Base-by-base conservation (phyloP, 1,140 invertebrate genomes). In the Drosophila saltans region DNA sequence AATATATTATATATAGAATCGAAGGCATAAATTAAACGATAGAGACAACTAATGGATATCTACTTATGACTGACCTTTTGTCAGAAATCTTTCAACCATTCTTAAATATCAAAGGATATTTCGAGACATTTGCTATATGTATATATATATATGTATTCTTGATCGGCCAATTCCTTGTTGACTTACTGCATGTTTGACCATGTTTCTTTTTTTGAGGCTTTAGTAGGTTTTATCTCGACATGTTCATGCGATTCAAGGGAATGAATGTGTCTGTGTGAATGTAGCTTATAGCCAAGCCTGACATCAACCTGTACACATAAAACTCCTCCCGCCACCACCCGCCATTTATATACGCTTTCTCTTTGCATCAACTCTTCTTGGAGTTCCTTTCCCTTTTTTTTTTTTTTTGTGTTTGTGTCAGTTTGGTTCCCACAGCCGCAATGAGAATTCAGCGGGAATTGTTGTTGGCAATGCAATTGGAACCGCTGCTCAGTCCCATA, bases 371-470 rank as follows among this genome's bases (percentile, higher is more conserved):
- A 16, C 16, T 36, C 16, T 21, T 16, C 26, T 30, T 36, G 21
- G 41, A 21, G n/a, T 33, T 33, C 8, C 11, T n/a, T 4, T 16
- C 33, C 8, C 8, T 33, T 33, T 7, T 33, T 39, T 30, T 16
- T n/a, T 36, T 57, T 36, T 36, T 58, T 16, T 58, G 1, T 33
- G 16, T n/a, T 58, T 58, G 36, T 58, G 11, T 48, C 45, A 40
- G 45, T 36, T 36, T 2, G 3, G 33, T 36, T 5, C 33, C 33
- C 64, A 30, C 64, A 60, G 74, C 36, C 30, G 65, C 70, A 75
- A 45, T n/a, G 74, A 61, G 56, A 76, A 73, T 76, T 68, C 48
- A 59, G 57, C 40, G 57, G 66, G 66, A 73, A 73, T 77, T 73
- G 57, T 66, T 45, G 57, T 58, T 69, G 61, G 65, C 66, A 61